Conservation (phyloP, 2,113 vertebrate species). For the Lota lota region DNA sequence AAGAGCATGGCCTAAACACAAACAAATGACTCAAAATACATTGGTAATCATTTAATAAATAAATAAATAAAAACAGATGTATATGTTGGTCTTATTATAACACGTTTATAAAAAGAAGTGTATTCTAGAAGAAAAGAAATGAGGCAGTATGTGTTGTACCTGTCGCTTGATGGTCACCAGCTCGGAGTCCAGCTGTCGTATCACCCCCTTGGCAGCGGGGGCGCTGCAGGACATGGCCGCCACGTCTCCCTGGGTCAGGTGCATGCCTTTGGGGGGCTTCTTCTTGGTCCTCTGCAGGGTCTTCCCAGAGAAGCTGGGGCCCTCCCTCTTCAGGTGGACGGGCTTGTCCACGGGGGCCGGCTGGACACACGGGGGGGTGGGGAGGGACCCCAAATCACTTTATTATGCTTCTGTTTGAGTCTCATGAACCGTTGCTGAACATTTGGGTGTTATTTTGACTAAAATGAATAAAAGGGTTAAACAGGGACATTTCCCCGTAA, state of each 20-base stretch:
- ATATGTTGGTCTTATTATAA: background rate
- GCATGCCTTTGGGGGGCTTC: conserved; percentile 96
- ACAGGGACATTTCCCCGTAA: too few species aligned
- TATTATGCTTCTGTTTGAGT: too few species aligned
- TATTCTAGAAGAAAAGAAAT: background rate
- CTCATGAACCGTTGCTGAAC: too few species aligned
- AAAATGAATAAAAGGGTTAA: too few species aligned
- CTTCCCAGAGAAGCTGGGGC: conserved; percentile 81
- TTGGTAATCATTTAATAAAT: background rate
- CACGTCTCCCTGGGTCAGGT: conserved; percentile 88
- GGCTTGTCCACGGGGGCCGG: conserved; percentile 64
- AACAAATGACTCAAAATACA: background rate
- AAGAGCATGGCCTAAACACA: background rate
- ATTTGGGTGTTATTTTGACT: too few species aligned
- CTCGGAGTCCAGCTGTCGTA: conserved; percentile 90
- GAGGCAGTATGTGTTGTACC: conserved; percentile 56
- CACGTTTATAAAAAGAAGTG: background rate
- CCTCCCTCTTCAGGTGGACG: conserved; percentile 84
- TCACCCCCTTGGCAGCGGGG: conserved; percentile 82
- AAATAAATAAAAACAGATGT: background rate
- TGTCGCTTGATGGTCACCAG: conserved; percentile 93
- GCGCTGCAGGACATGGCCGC: conserved; percentile 83
- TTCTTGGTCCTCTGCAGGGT: conserved; percentile 84
- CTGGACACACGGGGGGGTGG: conserved; percentile 11
- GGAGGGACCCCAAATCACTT: too few species aligned